Evolutionary conservation across 2,113 vertebrate species (phyloP).

Genomic region (Oriolus oriolus): DNA sequence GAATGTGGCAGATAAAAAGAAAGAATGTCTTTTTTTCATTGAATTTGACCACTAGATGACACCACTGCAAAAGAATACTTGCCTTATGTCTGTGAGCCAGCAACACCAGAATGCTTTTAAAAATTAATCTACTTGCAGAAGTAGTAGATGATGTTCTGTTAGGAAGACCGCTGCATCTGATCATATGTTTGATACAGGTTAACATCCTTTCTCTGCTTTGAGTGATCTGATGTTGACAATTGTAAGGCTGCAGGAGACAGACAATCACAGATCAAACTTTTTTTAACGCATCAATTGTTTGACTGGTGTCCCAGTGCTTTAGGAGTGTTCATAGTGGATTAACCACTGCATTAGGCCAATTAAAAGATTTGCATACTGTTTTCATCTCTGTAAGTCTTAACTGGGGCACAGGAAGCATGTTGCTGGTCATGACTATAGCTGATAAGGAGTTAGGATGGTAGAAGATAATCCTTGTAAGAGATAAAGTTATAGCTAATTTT

Average conservation of each 20-base stretch:
- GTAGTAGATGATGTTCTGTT: background rate
- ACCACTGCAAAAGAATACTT: background rate
- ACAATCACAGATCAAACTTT: background rate
- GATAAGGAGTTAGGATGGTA: background rate
- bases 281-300: background rate
- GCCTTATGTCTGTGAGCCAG: background rate
- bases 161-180: background rate
- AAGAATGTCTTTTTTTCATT: background rate
- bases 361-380: slow-evolving; percentile 25
- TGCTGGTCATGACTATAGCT: background rate
- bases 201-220: background rate
- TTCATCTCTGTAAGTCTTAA: background rate
- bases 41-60: slow-evolving; percentile 54
- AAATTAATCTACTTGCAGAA: background rate
- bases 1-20: background rate
- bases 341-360: slow-evolving; percentile 7
- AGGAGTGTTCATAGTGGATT: background rate
- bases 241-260: background rate
- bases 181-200: background rate
- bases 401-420: background rate
- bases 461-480: background rate
- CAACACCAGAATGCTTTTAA: background rate
- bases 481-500: background rate
- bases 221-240: background rate
- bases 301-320: background rate